Percentiles rank a stretch among this genome's conserved stretches.
These are phyloP conservation scores for Cephus sareptanus DNA, from an alignment of 2,888 invertebrate species.

Conservation along the genomic window DNA sequence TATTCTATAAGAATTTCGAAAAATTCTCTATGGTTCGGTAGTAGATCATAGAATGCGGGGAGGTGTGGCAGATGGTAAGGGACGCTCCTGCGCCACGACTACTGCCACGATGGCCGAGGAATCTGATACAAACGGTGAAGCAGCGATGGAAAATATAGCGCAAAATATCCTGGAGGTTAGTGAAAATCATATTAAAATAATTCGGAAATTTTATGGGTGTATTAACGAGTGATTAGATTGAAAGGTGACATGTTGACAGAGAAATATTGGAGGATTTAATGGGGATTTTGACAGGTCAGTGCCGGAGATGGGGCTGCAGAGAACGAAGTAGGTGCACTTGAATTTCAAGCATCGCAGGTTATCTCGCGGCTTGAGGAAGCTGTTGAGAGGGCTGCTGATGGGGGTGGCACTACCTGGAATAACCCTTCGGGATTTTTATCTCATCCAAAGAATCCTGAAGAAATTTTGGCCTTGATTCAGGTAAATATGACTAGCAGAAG, in stretches of 20 bases:
- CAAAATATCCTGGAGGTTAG: slow-evolving; percentile 56
- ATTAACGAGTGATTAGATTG: neutral
- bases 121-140: slow-evolving; percentile 56
- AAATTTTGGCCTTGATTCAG: slow-evolving; percentile 68
- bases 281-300: slow-evolving; percentile 61
- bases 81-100: slow-evolving; percentile 54
- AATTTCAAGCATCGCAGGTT: slow-evolving; percentile 80
- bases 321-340: slow-evolving; percentile 66
- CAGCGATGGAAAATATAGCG: slow-evolving; percentile 57
- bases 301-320: slow-evolving; percentile 36
- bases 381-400: slow-evolving; percentile 65
- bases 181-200: slow-evolving; percentile 19
- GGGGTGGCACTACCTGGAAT: slow-evolving; percentile 67
- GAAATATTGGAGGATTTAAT: slow-evolving; percentile 8
- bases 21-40: neutral
- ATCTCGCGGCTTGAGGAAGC: slow-evolving; percentile 78
- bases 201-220: neutral
- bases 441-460: slow-evolving; percentile 69
- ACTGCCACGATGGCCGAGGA: slow-evolving; percentile 63
- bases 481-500: slow-evolving; percentile 31
- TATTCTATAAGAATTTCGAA: neutral
- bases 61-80: neutral
- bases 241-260: neutral
- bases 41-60: neutral
- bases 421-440: slow-evolving; percentile 69